These are phyloP conservation scores for Leptura quadrifasciata DNA, from an alignment of 2,888 invertebrate species.

Conservation along the genomic window DNA sequence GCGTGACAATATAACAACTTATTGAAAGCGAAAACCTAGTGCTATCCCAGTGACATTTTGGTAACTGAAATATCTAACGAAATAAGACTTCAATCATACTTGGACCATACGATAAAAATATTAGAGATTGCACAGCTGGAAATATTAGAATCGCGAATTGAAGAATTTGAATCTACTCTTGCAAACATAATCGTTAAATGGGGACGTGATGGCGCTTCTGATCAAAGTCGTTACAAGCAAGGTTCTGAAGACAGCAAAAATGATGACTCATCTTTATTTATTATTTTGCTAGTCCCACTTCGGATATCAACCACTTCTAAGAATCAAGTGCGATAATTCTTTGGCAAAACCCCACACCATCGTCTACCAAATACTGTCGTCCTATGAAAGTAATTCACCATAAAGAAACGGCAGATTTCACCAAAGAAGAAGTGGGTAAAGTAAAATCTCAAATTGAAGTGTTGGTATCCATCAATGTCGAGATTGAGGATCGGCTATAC, in stretches of 20 bases:
- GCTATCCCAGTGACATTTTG: background rate
- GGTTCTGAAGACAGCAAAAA: background rate
- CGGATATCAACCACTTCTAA: too few relatives aligned
- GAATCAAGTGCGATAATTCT: background rate
- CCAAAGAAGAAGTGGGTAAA: background rate
- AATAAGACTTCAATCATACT: background rate
- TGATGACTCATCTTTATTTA: background rate
- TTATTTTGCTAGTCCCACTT: background rate
- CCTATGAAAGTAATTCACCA: background rate
- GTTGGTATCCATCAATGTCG: background rate
- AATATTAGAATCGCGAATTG: background rate
- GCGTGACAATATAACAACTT: too few relatives aligned
- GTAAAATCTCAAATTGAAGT: background rate
- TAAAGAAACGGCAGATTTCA: background rate
- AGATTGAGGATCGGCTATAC: background rate
- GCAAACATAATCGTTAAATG: background rate
- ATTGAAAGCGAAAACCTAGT: background rate
- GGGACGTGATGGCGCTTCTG: background rate
- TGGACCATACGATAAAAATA: too few relatives aligned
- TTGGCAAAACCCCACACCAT: background rate
- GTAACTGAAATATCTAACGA: background rate
- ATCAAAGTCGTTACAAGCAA: background rate
- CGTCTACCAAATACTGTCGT: constrained; percentile 4
- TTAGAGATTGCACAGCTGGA: background rate
- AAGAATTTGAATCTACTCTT: background rate